Conservation (phyloP, 2,113 vertebrate species). For the Garra rufa region DNA sequence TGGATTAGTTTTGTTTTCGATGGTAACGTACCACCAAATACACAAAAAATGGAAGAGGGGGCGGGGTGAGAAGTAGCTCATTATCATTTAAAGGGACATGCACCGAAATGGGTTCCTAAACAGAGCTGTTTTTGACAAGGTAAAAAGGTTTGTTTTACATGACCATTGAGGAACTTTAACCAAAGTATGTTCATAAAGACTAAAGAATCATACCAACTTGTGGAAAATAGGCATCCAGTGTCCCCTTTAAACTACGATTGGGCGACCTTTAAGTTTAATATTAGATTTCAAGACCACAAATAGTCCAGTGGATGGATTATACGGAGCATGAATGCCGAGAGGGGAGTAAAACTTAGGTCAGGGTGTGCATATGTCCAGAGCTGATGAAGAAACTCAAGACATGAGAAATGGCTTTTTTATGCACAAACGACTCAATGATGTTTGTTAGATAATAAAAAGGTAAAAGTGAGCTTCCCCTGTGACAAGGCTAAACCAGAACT, state of each 20-base stretch:
- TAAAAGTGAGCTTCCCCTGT: background rate
- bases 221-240: too few species aligned
- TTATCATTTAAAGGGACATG: too few species aligned
- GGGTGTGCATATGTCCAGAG: background rate
- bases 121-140: too few species aligned
- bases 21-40: too few species aligned
- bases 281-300: background rate
- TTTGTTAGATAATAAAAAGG: background rate
- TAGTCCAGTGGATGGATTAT: constrained; percentile 15
- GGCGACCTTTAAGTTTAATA: background rate
- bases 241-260: background rate
- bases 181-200: too few species aligned
- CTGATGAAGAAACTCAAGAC: constrained; percentile 36
- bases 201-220: too few species aligned
- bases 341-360: background rate
- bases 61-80: too few species aligned
- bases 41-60: too few species aligned
- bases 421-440: background rate
- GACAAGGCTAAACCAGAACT: background rate
- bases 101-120: too few species aligned
- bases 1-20: too few species aligned
- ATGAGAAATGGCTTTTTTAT: constrained; percentile 38
- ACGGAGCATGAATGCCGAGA: constrained; percentile 3
- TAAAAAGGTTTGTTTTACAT: too few species aligned
- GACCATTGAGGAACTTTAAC: too few species aligned